Evolutionary conservation across 1,140 invertebrate genomes (phyloP).

Genomic region (Ceratoteleas bidentatus): DNA sequence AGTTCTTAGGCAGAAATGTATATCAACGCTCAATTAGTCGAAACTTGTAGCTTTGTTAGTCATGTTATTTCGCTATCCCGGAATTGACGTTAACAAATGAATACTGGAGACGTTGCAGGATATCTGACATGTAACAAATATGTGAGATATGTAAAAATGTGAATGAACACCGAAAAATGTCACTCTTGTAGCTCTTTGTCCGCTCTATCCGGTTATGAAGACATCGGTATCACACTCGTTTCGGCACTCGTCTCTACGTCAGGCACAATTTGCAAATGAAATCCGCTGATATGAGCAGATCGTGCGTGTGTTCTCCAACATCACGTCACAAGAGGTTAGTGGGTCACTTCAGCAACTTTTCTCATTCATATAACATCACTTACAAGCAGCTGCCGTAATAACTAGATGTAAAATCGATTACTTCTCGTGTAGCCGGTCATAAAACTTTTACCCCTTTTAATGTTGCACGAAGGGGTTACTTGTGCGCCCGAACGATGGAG

Average conservation of each 20-base stretch:
- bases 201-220: background rate
- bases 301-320: conserved; percentile 9
- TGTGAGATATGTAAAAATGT: no score
- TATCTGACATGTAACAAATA: no score
- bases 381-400: conserved; percentile 49
- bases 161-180: no score
- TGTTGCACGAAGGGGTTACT: conserved; percentile 33
- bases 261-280: conserved; percentile 20
- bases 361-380: conserved; percentile 34
- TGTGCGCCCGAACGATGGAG: background rate
- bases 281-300: background rate
- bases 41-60: no score
- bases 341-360: conserved; percentile 52
- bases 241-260: conserved; percentile 3
- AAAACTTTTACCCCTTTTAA: conserved; percentile 46
- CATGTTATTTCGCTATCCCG: no score
- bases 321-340: conserved; percentile 35
- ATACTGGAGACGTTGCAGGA: no score
- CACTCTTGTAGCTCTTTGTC: no score
- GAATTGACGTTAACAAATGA: no score
- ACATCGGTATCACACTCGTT: conserved; percentile 2
- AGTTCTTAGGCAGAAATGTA: no score
- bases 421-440: conserved; percentile 35
- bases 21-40: no score
- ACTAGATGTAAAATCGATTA: conserved; percentile 57